A percentile compares a stretch with the other conserved stretches of the same genome.
phyloP scores from a whole-genome alignment of 2,797 vertebrate species.

The Knipowitschia caucasica region DNA sequence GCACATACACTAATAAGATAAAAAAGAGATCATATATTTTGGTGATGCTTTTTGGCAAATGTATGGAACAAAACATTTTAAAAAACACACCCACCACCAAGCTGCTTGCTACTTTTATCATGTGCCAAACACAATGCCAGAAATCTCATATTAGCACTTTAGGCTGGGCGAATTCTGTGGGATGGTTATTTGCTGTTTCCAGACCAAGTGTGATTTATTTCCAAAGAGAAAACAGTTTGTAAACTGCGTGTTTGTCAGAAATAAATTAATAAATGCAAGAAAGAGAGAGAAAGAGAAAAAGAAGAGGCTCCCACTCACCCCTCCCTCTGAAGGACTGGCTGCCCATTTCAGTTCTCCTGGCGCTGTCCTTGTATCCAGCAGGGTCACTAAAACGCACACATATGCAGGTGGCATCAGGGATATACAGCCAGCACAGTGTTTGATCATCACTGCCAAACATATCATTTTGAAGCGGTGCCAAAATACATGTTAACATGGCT shows the following conservation, averaged over 20 bases:
- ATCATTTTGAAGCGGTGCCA: neutral
- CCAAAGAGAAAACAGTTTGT: conserved; percentile 58
- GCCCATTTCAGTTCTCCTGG: conserved; percentile 98
- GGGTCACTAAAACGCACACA: conserved; percentile 83
- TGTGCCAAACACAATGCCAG: conserved; percentile 65
- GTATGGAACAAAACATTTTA: conserved; percentile 52
- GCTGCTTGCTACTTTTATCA: conserved; percentile 56
- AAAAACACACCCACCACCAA: conserved; percentile 71
- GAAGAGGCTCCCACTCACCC: conserved; percentile 84
- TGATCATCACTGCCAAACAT: neutral
- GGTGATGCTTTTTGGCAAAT: conserved; percentile 54
- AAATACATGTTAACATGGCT: neutral
- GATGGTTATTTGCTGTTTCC: conserved; percentile 65
- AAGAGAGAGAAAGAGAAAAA: conserved; percentile 8
- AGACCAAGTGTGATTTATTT: conserved; percentile 49
- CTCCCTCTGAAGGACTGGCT: conserved; percentile 95
- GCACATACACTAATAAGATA: conserved; percentile 27
- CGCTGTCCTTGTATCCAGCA: conserved; percentile 97
- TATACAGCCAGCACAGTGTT: conserved; percentile 13
- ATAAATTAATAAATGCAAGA: conserved; percentile 10
- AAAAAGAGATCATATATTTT: conserved; percentile 43
- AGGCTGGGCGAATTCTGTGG: conserved; percentile 66
- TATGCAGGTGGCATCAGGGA: conserved; percentile 35
- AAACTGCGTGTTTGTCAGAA: conserved; percentile 49
- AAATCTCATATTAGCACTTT: conserved; percentile 69